Evolutionary conservation across 1,140 invertebrate genomes (phyloP).

Genomic region (Drosophila setifemur): DNA sequence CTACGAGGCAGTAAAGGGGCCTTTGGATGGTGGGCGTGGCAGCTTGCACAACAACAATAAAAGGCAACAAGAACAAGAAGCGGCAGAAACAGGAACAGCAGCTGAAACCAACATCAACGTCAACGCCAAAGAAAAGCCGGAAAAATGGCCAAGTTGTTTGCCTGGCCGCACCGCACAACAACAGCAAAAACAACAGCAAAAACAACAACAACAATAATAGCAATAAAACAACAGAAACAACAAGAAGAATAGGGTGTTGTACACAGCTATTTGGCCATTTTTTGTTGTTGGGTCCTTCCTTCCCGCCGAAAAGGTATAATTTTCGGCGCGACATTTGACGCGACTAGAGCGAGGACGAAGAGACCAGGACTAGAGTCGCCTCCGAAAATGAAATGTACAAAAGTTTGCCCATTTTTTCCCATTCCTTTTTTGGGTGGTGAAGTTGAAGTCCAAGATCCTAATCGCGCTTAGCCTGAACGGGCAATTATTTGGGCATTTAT

Average conservation of each 20-base stretch:
- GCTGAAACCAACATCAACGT: constrained; percentile 59
- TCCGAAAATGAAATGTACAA: constrained; percentile 25
- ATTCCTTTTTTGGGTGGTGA: not conserved
- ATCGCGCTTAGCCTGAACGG: constrained; percentile 36
- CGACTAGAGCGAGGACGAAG: constrained; percentile 49
- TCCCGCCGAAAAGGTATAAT: constrained; percentile 60
- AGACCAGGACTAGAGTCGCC: too few relatives aligned
- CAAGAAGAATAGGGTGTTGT: constrained; percentile 27
- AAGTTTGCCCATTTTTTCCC: constrained; percentile 19
- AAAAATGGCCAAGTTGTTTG: constrained; percentile 75
- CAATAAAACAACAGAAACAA: too few relatives aligned
- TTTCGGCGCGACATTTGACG: constrained; percentile 80
- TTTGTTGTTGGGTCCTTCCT: constrained; percentile 9
- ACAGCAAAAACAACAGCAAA: constrained; percentile 8
- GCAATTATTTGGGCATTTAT: constrained; percentile 50
- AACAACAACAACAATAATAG: not conserved
- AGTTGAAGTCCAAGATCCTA: constrained; percentile 33
- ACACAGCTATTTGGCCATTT: constrained; percentile 58
- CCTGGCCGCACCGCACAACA: constrained; percentile 52
- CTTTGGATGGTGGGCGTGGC: constrained; percentile 48
- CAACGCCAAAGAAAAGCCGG: constrained; percentile 72
- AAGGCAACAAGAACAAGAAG: constrained; percentile 8
- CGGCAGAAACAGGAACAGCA: not conserved
- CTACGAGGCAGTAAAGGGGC: constrained; percentile 44
- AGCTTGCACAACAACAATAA: constrained; percentile 43